phyloP scores from a whole-genome alignment of 2,888 invertebrate species.

The Rhimphoctona megacephalus region DNA sequence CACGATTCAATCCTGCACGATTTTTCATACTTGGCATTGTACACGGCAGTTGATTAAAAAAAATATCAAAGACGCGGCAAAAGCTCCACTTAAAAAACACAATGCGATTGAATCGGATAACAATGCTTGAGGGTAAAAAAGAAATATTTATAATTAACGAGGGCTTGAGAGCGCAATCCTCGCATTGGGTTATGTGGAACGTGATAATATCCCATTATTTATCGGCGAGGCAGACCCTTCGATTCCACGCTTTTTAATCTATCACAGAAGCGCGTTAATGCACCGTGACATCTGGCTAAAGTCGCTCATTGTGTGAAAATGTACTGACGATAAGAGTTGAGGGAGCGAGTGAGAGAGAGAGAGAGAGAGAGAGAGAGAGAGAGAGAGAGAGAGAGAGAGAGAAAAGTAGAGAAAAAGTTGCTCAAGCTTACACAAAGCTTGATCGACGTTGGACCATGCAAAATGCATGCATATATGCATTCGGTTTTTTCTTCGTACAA shows the following conservation, averaged over 20 bases:
- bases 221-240: slow-evolving; percentile 27
- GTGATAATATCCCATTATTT: slow-evolving; percentile 60
- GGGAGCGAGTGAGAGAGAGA: slow-evolving; percentile 35
- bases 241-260: slow-evolving; percentile 59
- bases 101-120: slow-evolving; percentile 13
- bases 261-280: slow-evolving; percentile 60
- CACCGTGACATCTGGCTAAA: slow-evolving; percentile 66
- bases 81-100: slow-evolving; percentile 2
- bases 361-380: slow-evolving; percentile 24
- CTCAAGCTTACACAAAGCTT: slow-evolving; percentile 47
- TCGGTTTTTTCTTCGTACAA: slow-evolving; percentile 14
- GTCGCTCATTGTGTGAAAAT: slow-evolving; percentile 47
- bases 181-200: slow-evolving; percentile 24
- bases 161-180: slow-evolving; percentile 12
- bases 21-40: not conserved
- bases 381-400: slow-evolving; percentile 19
- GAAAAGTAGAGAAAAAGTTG: slow-evolving; percentile 43
- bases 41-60: slow-evolving; percentile 22
- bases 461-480: slow-evolving; percentile 51
- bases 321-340: slow-evolving; percentile 13
- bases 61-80: slow-evolving; percentile 6
- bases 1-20: not conserved
- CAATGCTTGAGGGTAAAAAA: slow-evolving; percentile 32
- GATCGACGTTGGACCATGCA: slow-evolving; percentile 33
- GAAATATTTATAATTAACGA: slow-evolving; percentile 60